Evolutionary conservation across 2,797 vertebrate genomes (phyloP).

Genomic region (Onychomys torridus): DNA sequence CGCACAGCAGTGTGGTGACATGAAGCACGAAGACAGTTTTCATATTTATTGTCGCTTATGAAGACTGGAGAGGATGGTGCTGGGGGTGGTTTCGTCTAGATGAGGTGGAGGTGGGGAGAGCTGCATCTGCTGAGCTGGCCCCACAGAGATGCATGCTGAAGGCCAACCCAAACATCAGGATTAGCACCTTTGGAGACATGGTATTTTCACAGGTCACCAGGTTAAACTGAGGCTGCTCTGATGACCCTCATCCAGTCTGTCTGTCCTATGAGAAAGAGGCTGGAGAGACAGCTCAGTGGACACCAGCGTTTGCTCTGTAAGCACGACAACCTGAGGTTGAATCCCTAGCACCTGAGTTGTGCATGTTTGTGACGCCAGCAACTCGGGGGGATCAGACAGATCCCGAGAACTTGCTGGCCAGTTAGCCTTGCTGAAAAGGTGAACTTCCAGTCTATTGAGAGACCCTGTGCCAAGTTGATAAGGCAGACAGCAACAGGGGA

Average conservation of each 20-base stretch:
- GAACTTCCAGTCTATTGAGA: neutral
- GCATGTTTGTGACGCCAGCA: neutral
- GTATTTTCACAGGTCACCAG: neutral
- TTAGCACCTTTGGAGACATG: rapidly evolving
- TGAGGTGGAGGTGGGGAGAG: rapidly evolving
- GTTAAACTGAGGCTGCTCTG: rapidly evolving
- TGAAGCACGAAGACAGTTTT: rapidly evolving
- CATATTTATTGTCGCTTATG: rapidly evolving
- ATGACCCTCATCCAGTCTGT: neutral
- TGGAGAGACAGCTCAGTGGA: neutral
- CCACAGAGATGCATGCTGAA: rapidly evolving
- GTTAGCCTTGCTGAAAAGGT: neutral
- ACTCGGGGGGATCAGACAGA: neutral
- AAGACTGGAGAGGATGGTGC: rapidly evolving
- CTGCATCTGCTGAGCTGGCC: neutral
- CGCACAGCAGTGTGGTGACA: neutral
- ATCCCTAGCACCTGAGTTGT: neutral
- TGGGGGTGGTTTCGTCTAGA: neutral
- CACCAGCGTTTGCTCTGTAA: neutral
- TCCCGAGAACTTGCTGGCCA: neutral
- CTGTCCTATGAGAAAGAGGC: neutral
- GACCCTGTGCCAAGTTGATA: neutral
- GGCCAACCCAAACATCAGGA: neutral
- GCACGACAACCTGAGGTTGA: neutral
- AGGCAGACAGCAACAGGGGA: neutral